Percentiles rank a stretch among this genome's conserved stretches.
Conservation (phyloP, 2,113 vertebrate genomes). For the Hydrolagus affinis region DNA sequence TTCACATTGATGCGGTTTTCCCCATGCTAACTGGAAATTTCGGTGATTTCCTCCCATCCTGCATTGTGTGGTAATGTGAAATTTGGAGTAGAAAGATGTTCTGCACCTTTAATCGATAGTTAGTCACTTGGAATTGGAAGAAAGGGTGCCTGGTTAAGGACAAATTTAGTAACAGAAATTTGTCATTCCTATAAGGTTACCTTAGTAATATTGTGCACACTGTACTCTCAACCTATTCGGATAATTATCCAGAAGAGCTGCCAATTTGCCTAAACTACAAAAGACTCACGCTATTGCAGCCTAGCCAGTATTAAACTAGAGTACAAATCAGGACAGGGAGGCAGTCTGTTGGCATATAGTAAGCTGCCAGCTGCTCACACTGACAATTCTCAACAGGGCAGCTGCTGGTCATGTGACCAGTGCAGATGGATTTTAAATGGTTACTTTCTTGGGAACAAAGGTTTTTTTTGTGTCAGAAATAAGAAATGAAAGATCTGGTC, state of each 20-base stretch:
- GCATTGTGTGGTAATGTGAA: background rate
- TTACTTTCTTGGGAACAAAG: conserved; percentile 29
- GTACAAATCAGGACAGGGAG: conserved; percentile 25
- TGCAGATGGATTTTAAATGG: conserved; percentile 40
- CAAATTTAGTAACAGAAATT: background rate
- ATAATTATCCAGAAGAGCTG: background rate
- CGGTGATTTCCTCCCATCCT: background rate
- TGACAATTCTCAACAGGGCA: conserved; percentile 47
- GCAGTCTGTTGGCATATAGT: conserved; percentile 34
- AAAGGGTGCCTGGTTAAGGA: background rate
- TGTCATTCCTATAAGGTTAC: background rate
- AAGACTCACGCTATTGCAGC: background rate
- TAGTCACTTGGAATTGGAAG: background rate
- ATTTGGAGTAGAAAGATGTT: background rate
- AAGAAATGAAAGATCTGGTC: background rate
- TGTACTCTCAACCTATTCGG: background rate
- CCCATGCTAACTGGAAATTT: background rate
- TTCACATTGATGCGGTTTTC: background rate
- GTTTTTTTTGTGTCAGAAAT: background rate
- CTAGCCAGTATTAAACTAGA: conserved; percentile 4
- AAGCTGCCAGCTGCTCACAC: conserved; percentile 46
- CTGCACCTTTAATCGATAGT: background rate
- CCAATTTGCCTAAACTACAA: background rate
- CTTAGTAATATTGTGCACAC: background rate
- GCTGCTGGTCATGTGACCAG: conserved; percentile 45